Evolutionary conservation across 2,888 invertebrate species (phyloP).

Genomic region (Hartigia nigra): DNA sequence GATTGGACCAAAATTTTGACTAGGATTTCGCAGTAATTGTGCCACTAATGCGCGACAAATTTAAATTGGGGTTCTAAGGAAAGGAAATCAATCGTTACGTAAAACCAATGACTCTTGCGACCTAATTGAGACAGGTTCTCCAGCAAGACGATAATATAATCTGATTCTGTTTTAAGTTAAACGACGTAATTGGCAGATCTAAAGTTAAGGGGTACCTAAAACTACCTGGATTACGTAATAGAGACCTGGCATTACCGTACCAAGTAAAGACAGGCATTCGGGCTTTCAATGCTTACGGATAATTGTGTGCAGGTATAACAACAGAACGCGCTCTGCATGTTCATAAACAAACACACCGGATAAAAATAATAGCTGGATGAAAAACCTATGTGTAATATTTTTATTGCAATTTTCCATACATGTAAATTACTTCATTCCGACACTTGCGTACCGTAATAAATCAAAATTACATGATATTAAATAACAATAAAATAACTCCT

Average conservation of each 20-base stretch:
- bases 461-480: neutral
- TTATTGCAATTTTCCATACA: neutral
- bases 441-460: neutral
- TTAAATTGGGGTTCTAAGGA: neutral
- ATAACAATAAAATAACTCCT: neutral
- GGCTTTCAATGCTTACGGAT: conserved; percentile 31
- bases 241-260: conserved; percentile 30
- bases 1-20: neutral
- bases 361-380: neutral
- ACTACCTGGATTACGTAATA: conserved; percentile 34
- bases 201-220: conserved; percentile 25
- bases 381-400: neutral
- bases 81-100: neutral
- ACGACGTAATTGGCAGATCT: conserved; percentile 35
- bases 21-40: neutral
- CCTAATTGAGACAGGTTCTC: conserved; percentile 16
- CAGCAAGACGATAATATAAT: conserved; percentile 24
- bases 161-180: conserved; percentile 33
- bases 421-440: neutral
- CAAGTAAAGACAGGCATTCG: conserved; percentile 28
- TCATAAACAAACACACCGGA: conserved; percentile 20
- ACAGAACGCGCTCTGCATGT: conserved; percentile 33
- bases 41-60: neutral
- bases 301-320: conserved; percentile 35
- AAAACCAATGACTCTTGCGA: neutral